Evolutionary conservation across 2,113 vertebrate species (phyloP), one percentile per base, ranked within the genome.

Genomic region (Bujurquina vittata): DNA sequence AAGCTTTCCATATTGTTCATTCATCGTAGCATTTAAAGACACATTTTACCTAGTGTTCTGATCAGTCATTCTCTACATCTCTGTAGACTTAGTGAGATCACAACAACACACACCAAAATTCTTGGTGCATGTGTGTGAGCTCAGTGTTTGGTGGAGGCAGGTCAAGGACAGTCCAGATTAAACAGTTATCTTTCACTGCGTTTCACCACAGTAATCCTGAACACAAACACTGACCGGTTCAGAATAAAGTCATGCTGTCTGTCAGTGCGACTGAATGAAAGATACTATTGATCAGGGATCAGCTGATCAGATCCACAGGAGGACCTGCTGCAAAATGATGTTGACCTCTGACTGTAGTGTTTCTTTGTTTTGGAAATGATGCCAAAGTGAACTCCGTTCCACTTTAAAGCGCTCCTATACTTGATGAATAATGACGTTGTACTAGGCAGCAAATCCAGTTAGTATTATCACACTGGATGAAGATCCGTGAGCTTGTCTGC

Each of bases 91-190:
- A 26, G 49, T 79, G 81, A 76, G 57, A 23, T 77, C 62, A 52
- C 7, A 4, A 37, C 20, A 15, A 18, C 65, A 49, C 62, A 43
- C 37, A 23, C 18, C 74, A 58, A 23, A 49, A 18, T 18, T n/a
- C 49, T 46, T 5, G 9, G 9, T 84, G n/a, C 26, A 58, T 49
- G 65, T 35, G 23, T 74, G 1, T 81, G 74, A 55, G 60, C 72
- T 82, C 82, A 69, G 78, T 62, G 80, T 86, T 87, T 78, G 85
- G 58, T 55, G 10, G 40, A 59, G 80, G 69, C 85, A 59, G 91
- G 77, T 94, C 93, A 92, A 93, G 93, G 93, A 83, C 89, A 3
- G 62, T 84, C 57, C 91, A 90, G 89, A 90, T 93, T 93, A 93
- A 82, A 83, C 83, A 9, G 84, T 84, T 85, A 61, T 85, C 80